Conservation (phyloP, 1,140 invertebrate genomes). For the Matsumurasca onukii region DNA sequence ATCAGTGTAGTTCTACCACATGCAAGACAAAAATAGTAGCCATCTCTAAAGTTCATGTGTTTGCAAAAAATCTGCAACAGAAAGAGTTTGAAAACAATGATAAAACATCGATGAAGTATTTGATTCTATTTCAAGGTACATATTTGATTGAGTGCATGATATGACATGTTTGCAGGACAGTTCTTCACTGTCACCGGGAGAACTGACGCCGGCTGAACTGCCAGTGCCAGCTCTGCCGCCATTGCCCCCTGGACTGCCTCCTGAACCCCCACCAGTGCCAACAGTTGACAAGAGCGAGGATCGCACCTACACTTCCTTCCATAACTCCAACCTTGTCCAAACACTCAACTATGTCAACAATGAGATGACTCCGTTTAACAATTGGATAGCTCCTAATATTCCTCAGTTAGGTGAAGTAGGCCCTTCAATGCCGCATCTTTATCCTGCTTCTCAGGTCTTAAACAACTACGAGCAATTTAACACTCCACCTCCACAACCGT, state of each 20-base stretch:
- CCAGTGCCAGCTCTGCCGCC: constrained; percentile 5
- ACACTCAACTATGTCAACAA: neutral
- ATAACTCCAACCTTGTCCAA: neutral
- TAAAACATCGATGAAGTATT: too few species aligned
- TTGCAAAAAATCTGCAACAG: too few species aligned
- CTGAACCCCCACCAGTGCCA: neutral
- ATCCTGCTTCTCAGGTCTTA: neutral
- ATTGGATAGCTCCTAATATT: constrained; percentile 4
- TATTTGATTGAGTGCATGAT: too few species aligned
- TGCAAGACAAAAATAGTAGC: too few species aligned
- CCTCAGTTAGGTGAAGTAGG: neutral
- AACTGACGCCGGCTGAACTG: neutral
- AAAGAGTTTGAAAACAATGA: too few species aligned
- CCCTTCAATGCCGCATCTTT: neutral
- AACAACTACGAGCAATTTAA: neutral
- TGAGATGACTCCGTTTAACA: neutral
- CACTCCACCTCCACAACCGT: neutral
- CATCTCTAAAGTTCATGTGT: too few species aligned
- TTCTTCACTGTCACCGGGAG: neutral
- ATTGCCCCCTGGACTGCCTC: constrained; percentile 8
- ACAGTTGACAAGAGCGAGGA: constrained; percentile 1
- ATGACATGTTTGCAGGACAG: constrained; percentile 16
- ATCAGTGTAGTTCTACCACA: too few species aligned
- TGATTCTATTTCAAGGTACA: too few species aligned
- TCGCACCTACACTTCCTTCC: constrained; percentile 15